Evolutionary conservation across 2,797 vertebrate genomes (phyloP), one percentile per base, ranked within the genome.

Genomic region (Somateria mollissima): DNA sequence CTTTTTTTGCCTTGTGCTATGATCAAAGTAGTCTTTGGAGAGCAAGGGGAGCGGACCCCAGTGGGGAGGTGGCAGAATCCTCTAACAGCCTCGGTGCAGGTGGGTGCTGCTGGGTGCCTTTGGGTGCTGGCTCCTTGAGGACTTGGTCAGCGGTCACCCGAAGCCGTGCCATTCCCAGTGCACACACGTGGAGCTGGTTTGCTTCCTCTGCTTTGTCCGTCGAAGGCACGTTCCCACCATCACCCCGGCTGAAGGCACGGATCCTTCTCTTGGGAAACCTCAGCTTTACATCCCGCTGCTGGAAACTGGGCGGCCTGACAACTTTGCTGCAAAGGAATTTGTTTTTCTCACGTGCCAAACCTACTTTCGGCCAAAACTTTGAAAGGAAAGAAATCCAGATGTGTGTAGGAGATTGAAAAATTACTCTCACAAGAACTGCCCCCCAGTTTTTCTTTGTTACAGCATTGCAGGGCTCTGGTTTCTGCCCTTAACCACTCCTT

Each of bases 321-420:
- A 28, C 54, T 75, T 80, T 5, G 37, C 95, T 91, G 27, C 19
- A 57, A 71, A 47, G 76, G 87, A 86, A 56, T 79, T 84, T 65
- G 51, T 70, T 83, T 87, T 84, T 76, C 81, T 56, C 75, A 5
- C 66, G 45, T 91, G 83, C 90, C 93, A 95, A 92, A 96, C 65
- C 80, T 96, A 64, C 96, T 94, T 79, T 90, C 90, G 78, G 92
- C 90, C 47, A 37, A 47, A 51, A 16, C 66, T 78, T 75, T 67
- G 79, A 85, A 84, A 27, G 47, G 49, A 64, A 75, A 83, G 80
- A 62, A n/a, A 32, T 28, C 67, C 62, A 39, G 53, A 58, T 77
- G 77, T 37, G 10, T 61, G 14, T 37, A 17, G 73, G 58, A 47
- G 67, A 75, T 75, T 2, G 41, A 65, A 58, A 64, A 77, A 49